Evolutionary conservation across 92 coral and sea anemone species (phyloP), one percentile per base, ranked within the genome.

Genomic region (Umimayanthus kanabou): DNA sequence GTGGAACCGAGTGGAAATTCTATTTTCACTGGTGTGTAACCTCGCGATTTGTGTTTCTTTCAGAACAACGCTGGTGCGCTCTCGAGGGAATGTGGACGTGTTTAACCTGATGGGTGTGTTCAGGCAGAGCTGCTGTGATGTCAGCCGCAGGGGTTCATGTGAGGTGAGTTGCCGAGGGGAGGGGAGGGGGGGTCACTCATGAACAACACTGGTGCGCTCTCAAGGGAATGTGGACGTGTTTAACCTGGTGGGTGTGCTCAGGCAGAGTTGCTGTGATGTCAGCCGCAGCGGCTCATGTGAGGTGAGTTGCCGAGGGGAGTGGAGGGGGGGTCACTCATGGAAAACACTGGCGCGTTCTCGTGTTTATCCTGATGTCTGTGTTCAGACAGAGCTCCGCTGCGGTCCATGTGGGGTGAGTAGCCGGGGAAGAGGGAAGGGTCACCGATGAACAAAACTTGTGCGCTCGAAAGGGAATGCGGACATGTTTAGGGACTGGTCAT

Each of bases 41-140:
- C 6, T 72, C 76, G 43, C n/a, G 37, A 9, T 77, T 25, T 20
- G 20, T 16, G 69, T 61, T 22, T 22, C 4, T 61, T 61, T 18
- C 30, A 78, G 82, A 50, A 23, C 58, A 47, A 50, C 66, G 49
- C 39, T 50, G 40, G 64, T n/a, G 22, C n/a, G 37, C 33, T 45
- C 82, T 20, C 82, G 10, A 47, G 82, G 82, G 30, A 78, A 78
- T 47, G 23, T 7, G 66, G 40, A 78, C 65, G 82, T 78, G 33
- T 78, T 78, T 4, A 50, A 49, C n/a, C 65, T 78, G 67, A 78
- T 78, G 82, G 66, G 42, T 9, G 82, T 47, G 22, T 78, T 78
- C 39, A 66, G 82, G 50, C 66, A 78, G 29, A 78, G 82, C 11
- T 78, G 82, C 9, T 45, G 9, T 7, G 82, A 78, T 11, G 82